Conservation (phyloP, 2,113 vertebrate species). For the human region DNA sequence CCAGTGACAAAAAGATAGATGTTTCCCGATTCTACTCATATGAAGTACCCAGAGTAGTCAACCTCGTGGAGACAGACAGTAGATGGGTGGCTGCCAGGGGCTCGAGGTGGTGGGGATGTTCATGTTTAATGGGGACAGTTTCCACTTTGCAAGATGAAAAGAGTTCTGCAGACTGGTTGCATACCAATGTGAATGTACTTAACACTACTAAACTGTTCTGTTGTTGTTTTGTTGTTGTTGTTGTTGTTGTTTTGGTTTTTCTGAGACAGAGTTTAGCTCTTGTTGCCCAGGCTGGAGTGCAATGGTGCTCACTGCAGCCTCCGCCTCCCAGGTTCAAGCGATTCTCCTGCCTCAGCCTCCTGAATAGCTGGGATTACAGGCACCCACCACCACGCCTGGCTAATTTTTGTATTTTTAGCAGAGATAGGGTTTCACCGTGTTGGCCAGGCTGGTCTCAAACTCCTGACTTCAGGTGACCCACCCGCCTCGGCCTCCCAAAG, state of each 20-base stretch:
- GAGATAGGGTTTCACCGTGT: background rate
- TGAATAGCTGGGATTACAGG: background rate
- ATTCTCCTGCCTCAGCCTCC: background rate
- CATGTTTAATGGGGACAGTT: background rate
- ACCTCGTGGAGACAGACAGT: background rate
- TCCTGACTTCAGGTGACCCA: background rate
- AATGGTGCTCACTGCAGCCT: background rate
- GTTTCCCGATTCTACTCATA: background rate
- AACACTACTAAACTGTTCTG: background rate
- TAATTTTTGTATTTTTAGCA: background rate
- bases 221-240: background rate
- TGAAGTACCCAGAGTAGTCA: background rate
- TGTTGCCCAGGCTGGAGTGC: background rate
- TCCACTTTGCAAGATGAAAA: background rate
- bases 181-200: background rate
- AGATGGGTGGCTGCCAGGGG: background rate
- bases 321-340: background rate
- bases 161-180: background rate
- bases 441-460: background rate
- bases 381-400: fast-evolving
- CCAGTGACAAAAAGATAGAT: background rate
- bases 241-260: too few relatives aligned
- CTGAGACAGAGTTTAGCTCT: background rate
- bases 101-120: background rate
- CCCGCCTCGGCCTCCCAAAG: background rate